Evolutionary conservation across 2,888 invertebrate species (phyloP).

Genomic region (Chymomyza fuscimana): DNA sequence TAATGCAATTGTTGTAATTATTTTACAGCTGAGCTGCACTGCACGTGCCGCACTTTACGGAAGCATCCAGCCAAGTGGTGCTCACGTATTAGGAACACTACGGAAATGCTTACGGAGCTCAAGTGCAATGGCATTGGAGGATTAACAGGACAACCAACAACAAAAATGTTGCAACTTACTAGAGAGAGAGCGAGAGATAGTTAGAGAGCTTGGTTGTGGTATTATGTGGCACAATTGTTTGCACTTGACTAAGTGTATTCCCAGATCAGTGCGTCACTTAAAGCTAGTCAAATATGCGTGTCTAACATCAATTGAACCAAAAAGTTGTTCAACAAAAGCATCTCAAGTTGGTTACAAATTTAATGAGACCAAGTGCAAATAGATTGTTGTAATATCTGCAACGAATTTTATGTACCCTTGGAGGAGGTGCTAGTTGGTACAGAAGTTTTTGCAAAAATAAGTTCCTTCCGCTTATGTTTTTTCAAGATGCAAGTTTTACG

Average conservation of each 20-base stretch:
- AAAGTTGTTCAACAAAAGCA: conserved; percentile 47
- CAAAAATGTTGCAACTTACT: neutral
- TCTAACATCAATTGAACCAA: neutral
- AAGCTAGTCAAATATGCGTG: neutral
- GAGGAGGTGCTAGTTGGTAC: too few relatives aligned
- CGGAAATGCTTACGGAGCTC: conserved; percentile 9
- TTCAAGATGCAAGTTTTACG: too few relatives aligned
- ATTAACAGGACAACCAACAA: too few relatives aligned
- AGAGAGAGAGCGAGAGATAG: neutral
- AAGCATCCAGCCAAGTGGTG: conserved; percentile 7
- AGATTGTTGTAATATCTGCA: too few relatives aligned
- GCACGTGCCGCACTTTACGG: conserved; percentile 47
- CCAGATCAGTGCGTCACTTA: neutral
- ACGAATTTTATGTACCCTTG: too few relatives aligned
- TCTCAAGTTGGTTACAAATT: conserved; percentile 63
- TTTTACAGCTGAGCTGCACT: conserved; percentile 40
- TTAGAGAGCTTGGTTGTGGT: neutral
- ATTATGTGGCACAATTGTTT: conserved; percentile 14
- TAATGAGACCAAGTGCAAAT: conserved; percentile 47
- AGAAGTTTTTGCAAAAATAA: too few relatives aligned
- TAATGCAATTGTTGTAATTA: conserved; percentile 66
- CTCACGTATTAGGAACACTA: conserved; percentile 19
- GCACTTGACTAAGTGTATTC: conserved; percentile 38
- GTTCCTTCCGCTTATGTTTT: too few relatives aligned
- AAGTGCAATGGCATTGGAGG: too few relatives aligned